Evolutionary conservation across 2,113 vertebrate genomes (phyloP).

Genomic region (Arizona elegans): DNA sequence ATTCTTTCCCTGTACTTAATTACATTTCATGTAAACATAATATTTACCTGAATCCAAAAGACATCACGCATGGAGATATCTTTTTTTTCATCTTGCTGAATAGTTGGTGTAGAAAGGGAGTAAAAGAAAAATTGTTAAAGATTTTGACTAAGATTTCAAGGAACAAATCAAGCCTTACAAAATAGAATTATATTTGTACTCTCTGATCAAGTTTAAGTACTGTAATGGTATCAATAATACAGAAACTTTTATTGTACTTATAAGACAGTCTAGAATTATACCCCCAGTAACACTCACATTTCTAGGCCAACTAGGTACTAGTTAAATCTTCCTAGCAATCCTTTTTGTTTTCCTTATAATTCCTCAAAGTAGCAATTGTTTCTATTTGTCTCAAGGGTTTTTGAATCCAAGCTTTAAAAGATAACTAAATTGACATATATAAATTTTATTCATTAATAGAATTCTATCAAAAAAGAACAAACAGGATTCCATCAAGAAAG

Average conservation of each 20-base stretch:
- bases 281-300: not conserved
- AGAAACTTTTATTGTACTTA: not conserved
- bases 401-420: not conserved
- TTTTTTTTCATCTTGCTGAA: constrained; percentile 70
- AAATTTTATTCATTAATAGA: not conserved
- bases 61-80: constrained; percentile 80
- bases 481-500: not conserved
- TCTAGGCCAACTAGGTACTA: not conserved
- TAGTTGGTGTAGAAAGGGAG: constrained; percentile 42
- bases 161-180: not conserved
- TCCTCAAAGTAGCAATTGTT: not conserved
- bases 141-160: not conserved
- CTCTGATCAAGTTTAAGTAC: not conserved
- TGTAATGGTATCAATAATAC: not conserved
- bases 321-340: not conserved
- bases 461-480: not conserved
- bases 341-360: not conserved
- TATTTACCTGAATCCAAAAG: constrained; percentile 88
- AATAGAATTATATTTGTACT: not conserved
- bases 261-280: not conserved
- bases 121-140: not conserved
- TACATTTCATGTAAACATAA: not conserved
- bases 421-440: not conserved
- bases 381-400: not conserved
- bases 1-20: not conserved